Evolutionary conservation across 2,888 invertebrate species (phyloP), one percentile per base, ranked within the genome.

Genomic region (Priocnemis perturbator): DNA sequence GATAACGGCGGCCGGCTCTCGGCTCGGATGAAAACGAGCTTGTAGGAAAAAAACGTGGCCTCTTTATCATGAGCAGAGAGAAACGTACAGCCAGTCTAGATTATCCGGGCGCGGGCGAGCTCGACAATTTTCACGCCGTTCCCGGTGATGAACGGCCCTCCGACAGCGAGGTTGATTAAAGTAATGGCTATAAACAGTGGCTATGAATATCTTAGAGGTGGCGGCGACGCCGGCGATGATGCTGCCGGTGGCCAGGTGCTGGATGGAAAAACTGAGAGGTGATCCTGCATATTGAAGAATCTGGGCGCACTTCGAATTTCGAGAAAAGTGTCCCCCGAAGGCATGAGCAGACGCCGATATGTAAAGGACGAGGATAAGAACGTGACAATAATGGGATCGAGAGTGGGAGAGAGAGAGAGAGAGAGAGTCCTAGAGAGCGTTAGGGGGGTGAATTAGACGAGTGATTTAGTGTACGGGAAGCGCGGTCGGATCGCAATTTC

Each of bases 131-230:
- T 50, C 50, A 50, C 50, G 50, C 50, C 50, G 50, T 50, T 50
- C 19, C 52, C 37, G 66, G 48, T 23, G 62, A 50, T 37, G 37
- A 37, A 37, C 37, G 37, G 37, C 50, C 7, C 50, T 15, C 19
- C 21, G 56, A 55, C 44, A 59, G 57, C 44, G 66, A 57, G 64
- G 44, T 63, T 66, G 66, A 72, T 72, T 72, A 72, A 66, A 72
- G 64, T 72, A 72, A 69, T 72, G 58, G 58, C 59, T 66, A 66
- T 60, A 63, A 72, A 72, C 65, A 69, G 69, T 72, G 17, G 50
- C 50, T 19, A 50, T 50, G 50, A 50, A 19, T 50, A 19, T 19
- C 17, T 50, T 50, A 50, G 17, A n/a, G 7, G 37, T 11, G 37
- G 11, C 37, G 37, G 14, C 11, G 37, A 9, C 37, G 37, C 1